phyloP scores from a whole-genome alignment of 1,140 invertebrate genomes.

The Drosophila pruinosa region DNA sequence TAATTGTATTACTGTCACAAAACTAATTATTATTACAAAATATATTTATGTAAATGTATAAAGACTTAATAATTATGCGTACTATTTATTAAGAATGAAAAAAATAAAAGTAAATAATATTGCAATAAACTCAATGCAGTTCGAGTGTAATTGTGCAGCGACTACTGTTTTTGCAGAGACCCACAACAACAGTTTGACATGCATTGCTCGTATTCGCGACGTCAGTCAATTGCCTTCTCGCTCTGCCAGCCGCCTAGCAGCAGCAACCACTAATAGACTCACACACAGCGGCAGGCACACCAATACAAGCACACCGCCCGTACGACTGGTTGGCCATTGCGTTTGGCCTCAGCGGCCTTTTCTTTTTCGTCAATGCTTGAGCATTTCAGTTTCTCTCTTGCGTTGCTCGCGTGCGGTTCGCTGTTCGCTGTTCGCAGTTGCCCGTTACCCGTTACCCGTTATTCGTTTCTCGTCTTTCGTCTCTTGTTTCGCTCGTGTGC shows the following conservation, averaged over 20 bases:
- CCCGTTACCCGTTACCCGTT: not conserved
- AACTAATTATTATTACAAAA: too few species aligned
- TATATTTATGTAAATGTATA: too few species aligned
- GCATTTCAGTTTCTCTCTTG: conserved; percentile 55
- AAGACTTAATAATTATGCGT: too few species aligned
- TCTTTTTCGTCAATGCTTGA: conserved; percentile 22
- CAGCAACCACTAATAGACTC: conserved; percentile 30
- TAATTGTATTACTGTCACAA: not conserved
- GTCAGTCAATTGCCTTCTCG: conserved; percentile 10
- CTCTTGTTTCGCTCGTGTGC: not conserved
- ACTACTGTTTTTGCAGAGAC: not conserved
- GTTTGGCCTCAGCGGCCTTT: conserved; percentile 29
- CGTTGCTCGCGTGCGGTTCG: conserved; percentile 69
- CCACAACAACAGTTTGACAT: conserved; percentile 27
- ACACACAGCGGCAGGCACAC: conserved; percentile 1
- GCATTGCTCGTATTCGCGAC: not conserved
- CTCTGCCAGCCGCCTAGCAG: not conserved
- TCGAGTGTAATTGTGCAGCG: conserved; percentile 18
- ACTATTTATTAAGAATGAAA: too few species aligned
- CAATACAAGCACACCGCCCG: conserved; percentile 13
- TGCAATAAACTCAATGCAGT: too few species aligned
- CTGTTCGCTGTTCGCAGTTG: conserved; percentile 7
- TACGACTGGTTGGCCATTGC: conserved; percentile 49
- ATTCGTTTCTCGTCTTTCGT: not conserved
- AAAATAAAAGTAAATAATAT: too few species aligned